phyloP scores from a whole-genome alignment of 2,113 vertebrate species.

The Antigone vipio region DNA sequence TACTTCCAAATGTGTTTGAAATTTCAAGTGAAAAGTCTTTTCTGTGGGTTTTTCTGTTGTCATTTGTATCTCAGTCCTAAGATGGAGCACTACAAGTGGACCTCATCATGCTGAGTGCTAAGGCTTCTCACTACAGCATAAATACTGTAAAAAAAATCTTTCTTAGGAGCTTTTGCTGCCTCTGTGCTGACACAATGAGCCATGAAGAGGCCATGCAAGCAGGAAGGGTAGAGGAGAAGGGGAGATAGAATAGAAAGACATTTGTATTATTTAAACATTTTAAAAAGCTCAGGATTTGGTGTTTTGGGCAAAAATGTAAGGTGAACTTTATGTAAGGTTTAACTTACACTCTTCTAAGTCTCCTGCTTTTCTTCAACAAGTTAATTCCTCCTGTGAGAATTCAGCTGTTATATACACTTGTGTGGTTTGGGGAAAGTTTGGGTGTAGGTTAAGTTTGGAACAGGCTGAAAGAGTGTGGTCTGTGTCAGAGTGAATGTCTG shows the following conservation, averaged over 20 bases:
- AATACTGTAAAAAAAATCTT: not conserved
- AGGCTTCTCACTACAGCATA: not conserved
- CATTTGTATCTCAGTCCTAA: not conserved
- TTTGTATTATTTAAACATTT: not conserved
- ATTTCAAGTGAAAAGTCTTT: not conserved
- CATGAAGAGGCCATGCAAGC: not conserved
- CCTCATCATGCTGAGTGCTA: not conserved
- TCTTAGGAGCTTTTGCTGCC: not conserved
- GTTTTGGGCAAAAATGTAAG: not conserved
- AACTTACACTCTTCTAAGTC: not conserved
- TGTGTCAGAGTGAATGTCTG: slow-evolving; percentile 20
- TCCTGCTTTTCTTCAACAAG: not conserved
- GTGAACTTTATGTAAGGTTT: not conserved
- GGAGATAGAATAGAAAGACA: not conserved
- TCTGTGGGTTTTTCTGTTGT: not conserved
- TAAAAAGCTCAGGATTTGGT: not conserved
- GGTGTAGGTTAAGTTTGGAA: not conserved
- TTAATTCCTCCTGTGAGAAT: not conserved
- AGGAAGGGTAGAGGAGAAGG: not conserved
- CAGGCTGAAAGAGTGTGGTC: slow-evolving; percentile 14
- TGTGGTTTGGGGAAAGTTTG: slow-evolving; percentile 26
- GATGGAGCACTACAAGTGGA: not conserved
- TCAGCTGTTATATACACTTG: not conserved
- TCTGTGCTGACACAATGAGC: not conserved
- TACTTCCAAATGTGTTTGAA: not conserved